A percentile compares a stretch with the other conserved stretches of the same genome.
Conservation (phyloP, 2,797 vertebrate genomes). For the Arremon aurantiirostris region DNA sequence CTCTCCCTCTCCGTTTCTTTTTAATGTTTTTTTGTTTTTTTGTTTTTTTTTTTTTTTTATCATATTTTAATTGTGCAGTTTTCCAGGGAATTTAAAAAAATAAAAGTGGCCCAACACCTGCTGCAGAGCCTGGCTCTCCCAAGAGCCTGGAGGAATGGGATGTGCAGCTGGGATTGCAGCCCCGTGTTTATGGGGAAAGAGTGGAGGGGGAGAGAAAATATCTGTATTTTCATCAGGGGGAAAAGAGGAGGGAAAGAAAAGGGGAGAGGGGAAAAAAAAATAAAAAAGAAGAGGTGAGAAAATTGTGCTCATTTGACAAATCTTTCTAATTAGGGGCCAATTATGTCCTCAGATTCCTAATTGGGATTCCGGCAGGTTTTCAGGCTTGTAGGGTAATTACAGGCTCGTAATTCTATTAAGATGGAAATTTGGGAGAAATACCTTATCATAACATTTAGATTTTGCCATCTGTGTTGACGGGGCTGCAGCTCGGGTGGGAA, state of each 20-base stretch:
- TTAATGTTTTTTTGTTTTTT: rapidly evolving
- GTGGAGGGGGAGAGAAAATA: background rate
- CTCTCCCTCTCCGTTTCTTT: background rate
- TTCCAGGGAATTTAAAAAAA: background rate
- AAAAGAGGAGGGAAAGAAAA: background rate
- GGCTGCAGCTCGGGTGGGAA: slow-evolving; percentile 14
- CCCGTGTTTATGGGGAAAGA: background rate
- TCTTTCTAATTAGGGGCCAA: slow-evolving; percentile 79
- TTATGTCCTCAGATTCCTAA: slow-evolving; percentile 77
- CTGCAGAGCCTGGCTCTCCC: background rate
- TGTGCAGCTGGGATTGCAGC: background rate
- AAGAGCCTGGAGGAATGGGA: background rate
- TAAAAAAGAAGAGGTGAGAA: slow-evolving; percentile 47
- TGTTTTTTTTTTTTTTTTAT: too few relatives aligned
- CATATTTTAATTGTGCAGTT: background rate
- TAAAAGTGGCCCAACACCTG: background rate
- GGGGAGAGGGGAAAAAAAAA: background rate
- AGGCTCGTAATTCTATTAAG: slow-evolving; percentile 72
- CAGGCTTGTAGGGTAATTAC: slow-evolving; percentile 74
- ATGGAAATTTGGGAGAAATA: slow-evolving; percentile 70
- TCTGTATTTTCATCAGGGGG: background rate
- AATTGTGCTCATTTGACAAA: slow-evolving; percentile 73
- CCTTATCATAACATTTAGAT: slow-evolving; percentile 71
- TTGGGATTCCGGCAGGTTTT: slow-evolving; percentile 76
- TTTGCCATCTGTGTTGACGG: slow-evolving; percentile 57